phyloP scores from a whole-genome alignment of 2,113 vertebrate genomes.

The Microcebus lehilahytsara region DNA sequence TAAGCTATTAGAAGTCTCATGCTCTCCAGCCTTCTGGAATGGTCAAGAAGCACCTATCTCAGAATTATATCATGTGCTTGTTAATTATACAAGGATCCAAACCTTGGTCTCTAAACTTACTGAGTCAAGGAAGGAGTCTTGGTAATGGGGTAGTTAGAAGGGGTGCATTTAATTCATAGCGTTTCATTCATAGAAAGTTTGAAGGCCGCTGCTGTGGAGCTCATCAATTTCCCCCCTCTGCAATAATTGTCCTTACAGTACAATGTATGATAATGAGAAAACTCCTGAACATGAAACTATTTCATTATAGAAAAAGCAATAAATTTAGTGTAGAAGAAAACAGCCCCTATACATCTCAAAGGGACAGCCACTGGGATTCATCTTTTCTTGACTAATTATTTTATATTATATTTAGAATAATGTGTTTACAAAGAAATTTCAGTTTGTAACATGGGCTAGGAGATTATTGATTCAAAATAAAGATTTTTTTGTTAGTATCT shows the following conservation, averaged over 20 bases:
- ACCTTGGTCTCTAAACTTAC: neutral
- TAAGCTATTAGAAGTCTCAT: neutral
- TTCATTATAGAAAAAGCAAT: neutral
- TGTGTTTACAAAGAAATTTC: slow-evolving; percentile 4
- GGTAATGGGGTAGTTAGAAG: neutral
- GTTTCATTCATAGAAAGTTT: neutral
- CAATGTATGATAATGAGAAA: neutral
- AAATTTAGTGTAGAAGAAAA: neutral
- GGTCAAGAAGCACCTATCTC: neutral
- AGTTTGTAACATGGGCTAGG: neutral
- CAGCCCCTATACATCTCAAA: neutral
- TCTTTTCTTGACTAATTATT: neutral
- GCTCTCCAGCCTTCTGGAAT: neutral
- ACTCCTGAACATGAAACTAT: slow-evolving; percentile 8
- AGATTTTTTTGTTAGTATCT: neutral
- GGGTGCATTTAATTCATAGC: neutral
- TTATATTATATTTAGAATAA: neutral
- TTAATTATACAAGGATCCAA: neutral
- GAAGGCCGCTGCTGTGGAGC: neutral
- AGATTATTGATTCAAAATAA: neutral
- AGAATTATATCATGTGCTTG: neutral
- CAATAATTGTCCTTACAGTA: neutral
- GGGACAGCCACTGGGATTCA: neutral
- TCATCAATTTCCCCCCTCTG: neutral
- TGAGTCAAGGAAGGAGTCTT: neutral